Conservation (phyloP, 2,888 invertebrate genomes). For the Hydroisotoma schaefferi region DNA sequence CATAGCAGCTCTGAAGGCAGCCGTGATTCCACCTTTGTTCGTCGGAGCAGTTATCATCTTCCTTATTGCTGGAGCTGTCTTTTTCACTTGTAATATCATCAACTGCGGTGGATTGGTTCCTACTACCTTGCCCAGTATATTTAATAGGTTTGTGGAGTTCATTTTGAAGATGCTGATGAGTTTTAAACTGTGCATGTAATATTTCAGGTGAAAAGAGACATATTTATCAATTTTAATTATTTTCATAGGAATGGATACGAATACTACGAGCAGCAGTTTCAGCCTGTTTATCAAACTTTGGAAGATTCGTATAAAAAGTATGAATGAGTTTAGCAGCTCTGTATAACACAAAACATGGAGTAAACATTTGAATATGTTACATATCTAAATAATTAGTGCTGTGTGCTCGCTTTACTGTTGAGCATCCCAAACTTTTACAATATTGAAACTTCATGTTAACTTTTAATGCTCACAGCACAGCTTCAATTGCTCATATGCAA, state of each 20-base stretch:
- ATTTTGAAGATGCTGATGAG: neutral
- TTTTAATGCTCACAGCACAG: no score
- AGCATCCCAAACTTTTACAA: no score
- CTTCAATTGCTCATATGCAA: no score
- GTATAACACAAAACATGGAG: no score
- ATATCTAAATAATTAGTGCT: no score
- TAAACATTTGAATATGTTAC: no score
- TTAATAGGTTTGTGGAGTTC: slow-evolving; percentile 32
- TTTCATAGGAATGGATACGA: slow-evolving; percentile 31
- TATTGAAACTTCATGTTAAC: no score
- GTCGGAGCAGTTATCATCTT: slow-evolving; percentile 38
- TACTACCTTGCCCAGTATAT: slow-evolving; percentile 17
- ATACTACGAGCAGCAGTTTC: slow-evolving; percentile 37
- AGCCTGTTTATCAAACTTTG: slow-evolving; percentile 41
- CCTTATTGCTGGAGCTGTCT: slow-evolving; percentile 41
- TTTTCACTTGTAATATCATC: slow-evolving; percentile 40
- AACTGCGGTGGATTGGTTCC: slow-evolving; percentile 39
- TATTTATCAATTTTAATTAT: slow-evolving; percentile 7
- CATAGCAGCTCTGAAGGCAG: slow-evolving; percentile 40
- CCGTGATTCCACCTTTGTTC: slow-evolving; percentile 40
- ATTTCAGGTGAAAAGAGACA: slow-evolving; percentile 1
- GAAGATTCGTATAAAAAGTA: slow-evolving; percentile 44
- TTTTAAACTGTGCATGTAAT: neutral
- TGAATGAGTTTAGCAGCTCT: no score
- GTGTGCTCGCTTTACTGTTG: no score